Evolutionary conservation across 1,140 invertebrate species (phyloP).

Genomic region (Caerostris extrusa): DNA sequence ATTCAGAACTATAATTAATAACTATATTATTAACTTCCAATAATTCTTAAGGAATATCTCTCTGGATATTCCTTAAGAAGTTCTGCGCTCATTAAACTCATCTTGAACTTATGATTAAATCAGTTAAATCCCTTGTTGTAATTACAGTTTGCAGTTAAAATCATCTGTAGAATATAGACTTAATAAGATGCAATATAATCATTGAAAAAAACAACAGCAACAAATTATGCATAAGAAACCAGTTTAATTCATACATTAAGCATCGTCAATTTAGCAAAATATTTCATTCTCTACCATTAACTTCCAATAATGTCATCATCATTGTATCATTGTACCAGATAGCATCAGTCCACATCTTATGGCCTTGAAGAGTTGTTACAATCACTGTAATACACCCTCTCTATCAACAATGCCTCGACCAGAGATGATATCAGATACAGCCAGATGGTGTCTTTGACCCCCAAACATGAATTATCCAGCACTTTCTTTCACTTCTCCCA

Average conservation of each 20-base stretch:
- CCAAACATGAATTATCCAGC: conserved; percentile 18
- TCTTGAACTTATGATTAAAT: too few relatives aligned
- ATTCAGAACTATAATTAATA: too few relatives aligned
- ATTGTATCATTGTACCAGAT: neutral
- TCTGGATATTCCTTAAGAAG: too few relatives aligned
- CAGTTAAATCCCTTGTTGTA: too few relatives aligned
- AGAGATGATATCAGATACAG: neutral
- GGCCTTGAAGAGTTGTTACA: neutral
- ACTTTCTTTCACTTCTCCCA: neutral
- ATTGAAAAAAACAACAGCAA: neutral
- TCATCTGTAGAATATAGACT: neutral
- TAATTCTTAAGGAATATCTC: too few relatives aligned
- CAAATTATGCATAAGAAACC: neutral
- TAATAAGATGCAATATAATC: neutral
- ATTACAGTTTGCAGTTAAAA: neutral
- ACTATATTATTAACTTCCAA: too few relatives aligned
- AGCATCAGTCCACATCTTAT: neutral
- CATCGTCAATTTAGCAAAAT: too few relatives aligned
- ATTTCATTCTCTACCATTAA: too few relatives aligned
- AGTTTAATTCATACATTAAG: neutral
- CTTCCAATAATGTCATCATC: neutral
- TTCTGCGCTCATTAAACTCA: too few relatives aligned
- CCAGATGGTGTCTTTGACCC: neutral
- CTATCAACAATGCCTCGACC: neutral
- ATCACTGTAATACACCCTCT: neutral